Base-by-base conservation (phyloP, 1,140 invertebrate genomes). In the Plodia interpunctella region DNA sequence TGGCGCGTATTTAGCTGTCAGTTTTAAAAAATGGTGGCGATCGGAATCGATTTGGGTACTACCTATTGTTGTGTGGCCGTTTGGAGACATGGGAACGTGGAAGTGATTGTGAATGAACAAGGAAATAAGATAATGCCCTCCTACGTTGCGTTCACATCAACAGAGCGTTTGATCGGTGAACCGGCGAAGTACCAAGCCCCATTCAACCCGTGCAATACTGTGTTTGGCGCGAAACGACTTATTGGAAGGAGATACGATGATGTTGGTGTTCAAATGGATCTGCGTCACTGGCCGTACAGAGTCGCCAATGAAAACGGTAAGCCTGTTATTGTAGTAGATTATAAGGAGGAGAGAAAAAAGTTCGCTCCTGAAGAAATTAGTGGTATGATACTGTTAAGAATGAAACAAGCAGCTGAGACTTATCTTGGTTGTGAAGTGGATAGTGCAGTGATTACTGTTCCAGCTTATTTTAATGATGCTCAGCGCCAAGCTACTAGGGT, bases 81-180 rank as follows among this genome's bases (percentile, higher is more conserved):
- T 6, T 94, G 93, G 80, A 91, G 92, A 63, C 87, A 96, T 70
- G 94, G 94, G 19, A 92, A 93, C 74, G 94, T 96, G 4, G 95
- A 97, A 83, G 96, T 97, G 74, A 97, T 97, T 71, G 94, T 95
- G 70, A 97, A 97, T 75, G 96, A 97, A 71, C 94, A 96, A 83
- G 96, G 96, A 2, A 96, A 96, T 77, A 78, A 94, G 59, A 95
- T 94, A 19, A 96, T 94, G 35, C 94, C 94, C 1, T 92, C 93
- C 57, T 83, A 83, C 90, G 78, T 91, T 56, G 90, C 90, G 0
- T 92, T 92, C 72, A 90, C 92, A 50, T 65, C 91, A 10, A 94
- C 94, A 60, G 94, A 94, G 13, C 88, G 94, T 10, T 90, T 93
- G 50, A 95, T 94, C 63, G 92, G 94, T 49, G 95, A 96, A 66